Conservation (phyloP, 2,113 vertebrate genomes). For the Edolisoma coerulescens region DNA sequence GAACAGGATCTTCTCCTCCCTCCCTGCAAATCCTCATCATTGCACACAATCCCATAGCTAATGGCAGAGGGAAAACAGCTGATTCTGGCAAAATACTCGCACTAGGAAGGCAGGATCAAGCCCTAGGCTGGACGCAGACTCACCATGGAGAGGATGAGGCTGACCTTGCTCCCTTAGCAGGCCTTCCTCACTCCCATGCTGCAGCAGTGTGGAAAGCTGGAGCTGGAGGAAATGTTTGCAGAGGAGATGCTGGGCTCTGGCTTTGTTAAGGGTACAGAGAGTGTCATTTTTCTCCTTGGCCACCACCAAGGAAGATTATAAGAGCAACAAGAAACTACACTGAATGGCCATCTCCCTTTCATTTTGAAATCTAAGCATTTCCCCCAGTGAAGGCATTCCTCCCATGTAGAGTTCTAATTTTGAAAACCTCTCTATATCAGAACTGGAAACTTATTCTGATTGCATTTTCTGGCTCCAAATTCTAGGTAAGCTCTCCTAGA, state of each 20-base stretch:
- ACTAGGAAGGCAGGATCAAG: neutral
- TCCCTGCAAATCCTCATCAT: slow-evolving; percentile 22
- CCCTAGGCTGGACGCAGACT: neutral
- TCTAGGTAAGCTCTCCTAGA: neutral
- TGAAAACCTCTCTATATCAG: neutral
- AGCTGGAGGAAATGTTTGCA: neutral
- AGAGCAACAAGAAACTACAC: neutral
- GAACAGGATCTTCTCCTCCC: slow-evolving; percentile 35
- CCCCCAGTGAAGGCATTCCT: neutral
- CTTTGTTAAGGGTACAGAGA: neutral
- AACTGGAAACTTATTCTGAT: neutral
- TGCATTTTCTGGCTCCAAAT: neutral
- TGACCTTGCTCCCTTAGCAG: neutral
- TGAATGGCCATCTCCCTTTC: neutral
- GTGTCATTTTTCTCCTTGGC: neutral
- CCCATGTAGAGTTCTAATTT: neutral
- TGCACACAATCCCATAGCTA: slow-evolving; percentile 45
- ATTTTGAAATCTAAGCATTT: neutral
- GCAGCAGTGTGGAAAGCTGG: neutral
- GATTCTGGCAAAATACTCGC: neutral
- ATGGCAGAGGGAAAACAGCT: neutral
- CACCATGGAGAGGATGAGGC: neutral
- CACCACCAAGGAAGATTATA: neutral
- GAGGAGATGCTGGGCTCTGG: neutral
- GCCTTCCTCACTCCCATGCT: neutral